Conservation (phyloP, 2,888 invertebrate species). For the Hermodice carunculata region DNA sequence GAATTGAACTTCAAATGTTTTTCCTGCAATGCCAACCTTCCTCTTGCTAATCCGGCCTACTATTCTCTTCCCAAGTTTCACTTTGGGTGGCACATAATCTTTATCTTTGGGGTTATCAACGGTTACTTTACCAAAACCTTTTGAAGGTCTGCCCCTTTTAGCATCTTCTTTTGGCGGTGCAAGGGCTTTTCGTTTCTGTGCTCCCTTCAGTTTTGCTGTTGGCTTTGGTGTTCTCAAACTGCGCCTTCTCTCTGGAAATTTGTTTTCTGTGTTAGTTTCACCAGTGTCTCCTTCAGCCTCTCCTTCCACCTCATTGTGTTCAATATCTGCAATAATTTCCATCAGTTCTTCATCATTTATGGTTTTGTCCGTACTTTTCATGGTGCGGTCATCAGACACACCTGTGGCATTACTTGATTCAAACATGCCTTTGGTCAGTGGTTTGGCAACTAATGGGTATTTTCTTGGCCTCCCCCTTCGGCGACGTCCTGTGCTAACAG, state of each 20-base stretch:
- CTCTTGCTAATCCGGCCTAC: not conserved
- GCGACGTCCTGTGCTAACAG: too few relatives aligned
- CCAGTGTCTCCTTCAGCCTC: not conserved
- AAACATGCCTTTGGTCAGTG: too few relatives aligned
- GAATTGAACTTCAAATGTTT: not conserved
- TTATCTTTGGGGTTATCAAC: too few relatives aligned
- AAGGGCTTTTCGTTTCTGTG: not conserved
- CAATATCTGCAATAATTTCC: not conserved
- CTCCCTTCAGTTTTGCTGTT: not conserved
- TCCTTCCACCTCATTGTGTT: not conserved
- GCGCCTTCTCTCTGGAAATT: not conserved
- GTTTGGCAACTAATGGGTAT: not conserved
- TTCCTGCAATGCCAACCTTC: not conserved
- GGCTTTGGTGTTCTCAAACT: slow-evolving; percentile 4
- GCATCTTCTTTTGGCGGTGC: too few relatives aligned
- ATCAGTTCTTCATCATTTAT: not conserved
- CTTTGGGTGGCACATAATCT: not conserved
- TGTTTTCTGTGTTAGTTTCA: too few relatives aligned
- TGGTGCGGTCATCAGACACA: not conserved
- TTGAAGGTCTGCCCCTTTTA: too few relatives aligned
- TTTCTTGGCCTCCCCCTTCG: not conserved
- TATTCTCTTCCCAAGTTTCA: not conserved
- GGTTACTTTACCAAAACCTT: too few relatives aligned
- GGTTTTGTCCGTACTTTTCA: not conserved
- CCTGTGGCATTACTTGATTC: not conserved